phyloP scores from a whole-genome alignment of 2,113 vertebrate genomes.

The Montifringilla adamsi region DNA sequence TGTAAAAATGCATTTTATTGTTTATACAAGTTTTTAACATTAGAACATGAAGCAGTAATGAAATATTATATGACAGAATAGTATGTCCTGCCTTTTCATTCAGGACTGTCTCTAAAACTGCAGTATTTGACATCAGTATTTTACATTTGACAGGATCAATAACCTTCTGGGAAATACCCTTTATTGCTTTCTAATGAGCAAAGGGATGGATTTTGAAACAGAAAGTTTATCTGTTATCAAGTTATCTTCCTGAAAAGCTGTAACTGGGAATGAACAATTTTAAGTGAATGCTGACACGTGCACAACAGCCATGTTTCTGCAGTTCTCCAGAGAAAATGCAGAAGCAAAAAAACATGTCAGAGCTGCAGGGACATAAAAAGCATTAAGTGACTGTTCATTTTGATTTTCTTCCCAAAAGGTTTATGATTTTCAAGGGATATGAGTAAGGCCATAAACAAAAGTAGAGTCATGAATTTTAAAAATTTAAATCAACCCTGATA shows the following conservation, averaged over 20 bases:
- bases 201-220: neutral
- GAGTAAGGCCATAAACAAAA: neutral
- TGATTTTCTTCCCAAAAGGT: neutral
- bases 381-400: neutral
- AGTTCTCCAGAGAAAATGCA: neutral
- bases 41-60: neutral
- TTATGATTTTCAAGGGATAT: neutral
- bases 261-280: neutral
- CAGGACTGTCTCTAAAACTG: neutral
- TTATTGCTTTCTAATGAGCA: neutral
- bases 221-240: neutral
- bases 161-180: neutral
- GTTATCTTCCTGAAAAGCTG: neutral
- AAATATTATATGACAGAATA: neutral
- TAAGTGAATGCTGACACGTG: neutral
- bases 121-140: neutral
- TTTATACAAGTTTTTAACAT: neutral
- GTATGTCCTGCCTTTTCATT: neutral
- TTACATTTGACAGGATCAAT: neutral
- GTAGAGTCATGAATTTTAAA: neutral
- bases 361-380: neutral
- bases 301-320: neutral
- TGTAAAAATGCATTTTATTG: neutral
- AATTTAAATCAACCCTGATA: neutral
- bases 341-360: neutral